Base-by-base conservation (phyloP, 1,140 invertebrate species). In the Lucilia cuprina region DNA sequence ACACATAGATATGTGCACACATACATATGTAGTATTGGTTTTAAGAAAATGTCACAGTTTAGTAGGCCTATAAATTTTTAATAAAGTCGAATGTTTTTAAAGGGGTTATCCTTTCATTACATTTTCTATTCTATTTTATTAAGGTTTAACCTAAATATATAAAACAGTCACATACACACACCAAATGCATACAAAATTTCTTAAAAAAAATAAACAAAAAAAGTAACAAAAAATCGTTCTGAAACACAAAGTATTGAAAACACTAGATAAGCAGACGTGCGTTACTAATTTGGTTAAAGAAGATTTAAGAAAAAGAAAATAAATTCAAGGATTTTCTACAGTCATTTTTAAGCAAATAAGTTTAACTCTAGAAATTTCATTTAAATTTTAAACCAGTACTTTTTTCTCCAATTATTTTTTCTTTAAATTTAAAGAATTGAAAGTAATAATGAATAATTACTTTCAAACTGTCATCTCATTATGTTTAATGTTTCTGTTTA, bases 1-100 rank as follows among this genome's bases (percentile, higher is more conserved):
- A n/a, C n/a, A n/a, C n/a, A n/a, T n/a, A n/a, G n/a, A n/a, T n/a
- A n/a, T n/a, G n/a, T n/a, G n/a, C n/a, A n/a, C n/a, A n/a, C n/a
- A n/a, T n/a, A n/a, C n/a, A n/a, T 41, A 41, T 41, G 25, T 3
- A 30, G 25, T 30, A 30, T 41, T 41, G 41, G 41, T 10, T 41
- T 41, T 41, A 41, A 41, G 7, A 41, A 41, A 41, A 41, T 41
- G 41, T 75, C 74, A 75, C 74, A 75, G 74, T 75, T 75, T 75
- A 75, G 30, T 12, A 35, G 30, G 34, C 30, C 74, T 75, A 75
- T 35, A 75, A 75, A 35, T 75, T 75, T 75, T 75, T 75, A 75
- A 75, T 75, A 75, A 75, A 75, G 30, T 75, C 30, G 34, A 75
- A 34, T 13, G 25, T 75, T 75, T 75, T 75, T 30, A 30, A 60